Evolutionary conservation across 2,797 vertebrate genomes (phyloP).

Genomic region (Gobionotothen gibberifrons): DNA sequence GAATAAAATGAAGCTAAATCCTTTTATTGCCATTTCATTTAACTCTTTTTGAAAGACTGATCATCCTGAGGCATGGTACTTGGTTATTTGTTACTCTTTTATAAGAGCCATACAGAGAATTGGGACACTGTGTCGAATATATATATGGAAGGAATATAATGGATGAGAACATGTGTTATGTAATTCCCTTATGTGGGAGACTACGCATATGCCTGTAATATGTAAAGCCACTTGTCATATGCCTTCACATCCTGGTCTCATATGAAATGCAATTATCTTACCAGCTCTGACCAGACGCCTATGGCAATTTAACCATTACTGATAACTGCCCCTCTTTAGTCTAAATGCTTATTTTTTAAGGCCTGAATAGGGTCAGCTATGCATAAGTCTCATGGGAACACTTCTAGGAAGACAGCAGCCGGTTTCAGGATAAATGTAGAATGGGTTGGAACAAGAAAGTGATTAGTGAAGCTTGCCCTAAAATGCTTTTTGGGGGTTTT

Average conservation of each 20-base stretch:
- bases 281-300: conserved; percentile 14
- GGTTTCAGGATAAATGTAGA: neutral
- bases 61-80: conserved; percentile 13
- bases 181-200: conserved; percentile 33
- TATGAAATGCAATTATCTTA: conserved; percentile 40
- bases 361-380: conserved; percentile 5
- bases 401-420: neutral
- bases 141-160: conserved; percentile 39
- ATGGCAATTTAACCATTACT: neutral
- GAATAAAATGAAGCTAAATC: conserved; percentile 16
- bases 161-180: conserved; percentile 49
- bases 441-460: too few relatives aligned
- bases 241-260: conserved; percentile 18
- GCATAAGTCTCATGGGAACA: neutral
- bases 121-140: conserved; percentile 23
- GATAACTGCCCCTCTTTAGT: conserved; percentile 12
- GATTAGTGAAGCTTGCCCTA: neutral
- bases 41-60: conserved; percentile 30
- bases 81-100: conserved; percentile 16
- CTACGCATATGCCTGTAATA: conserved; percentile 31
- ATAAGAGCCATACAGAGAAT: conserved; percentile 33
- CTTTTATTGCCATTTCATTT: conserved; percentile 1
- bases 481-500: too few relatives aligned
- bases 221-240: conserved; percentile 38
- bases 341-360: conserved; percentile 16